Conservation (phyloP, 2,113 vertebrate species). For the Pedionomus torquatus region DNA sequence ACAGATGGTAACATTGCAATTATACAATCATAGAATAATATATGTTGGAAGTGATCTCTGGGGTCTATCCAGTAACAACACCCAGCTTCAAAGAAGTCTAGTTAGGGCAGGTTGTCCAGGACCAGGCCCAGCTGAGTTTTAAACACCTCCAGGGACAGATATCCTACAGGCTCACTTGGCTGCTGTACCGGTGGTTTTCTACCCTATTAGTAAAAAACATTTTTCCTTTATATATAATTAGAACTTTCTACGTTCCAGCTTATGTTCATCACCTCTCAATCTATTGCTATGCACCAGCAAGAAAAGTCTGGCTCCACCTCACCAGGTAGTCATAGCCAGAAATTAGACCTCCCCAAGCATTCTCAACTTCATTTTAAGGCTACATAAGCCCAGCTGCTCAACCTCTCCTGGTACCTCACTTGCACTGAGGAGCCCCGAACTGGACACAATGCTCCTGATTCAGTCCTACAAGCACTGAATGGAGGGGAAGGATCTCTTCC, state of each 20-base stretch:
- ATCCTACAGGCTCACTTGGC: not conserved
- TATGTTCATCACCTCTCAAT: not conserved
- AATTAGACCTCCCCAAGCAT: not conserved
- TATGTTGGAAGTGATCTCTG: not conserved
- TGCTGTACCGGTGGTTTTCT: not conserved
- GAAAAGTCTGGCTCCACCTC: not conserved
- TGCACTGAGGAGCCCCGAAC: rapidly evolving
- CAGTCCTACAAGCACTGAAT: not conserved
- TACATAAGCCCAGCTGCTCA: not conserved
- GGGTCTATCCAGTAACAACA: not conserved
- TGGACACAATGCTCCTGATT: not conserved
- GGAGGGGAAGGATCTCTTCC: not conserved
- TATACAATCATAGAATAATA: not conserved
- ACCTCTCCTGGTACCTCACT: not conserved
- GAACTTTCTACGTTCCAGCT: not conserved
- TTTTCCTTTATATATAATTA: not conserved
- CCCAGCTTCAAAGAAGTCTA: not conserved
- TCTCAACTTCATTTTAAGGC: not conserved
- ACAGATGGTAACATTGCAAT: not conserved
- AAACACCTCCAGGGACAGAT: not conserved
- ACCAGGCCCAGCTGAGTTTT: not conserved
- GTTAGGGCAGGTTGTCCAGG: not conserved
- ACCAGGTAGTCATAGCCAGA: not conserved
- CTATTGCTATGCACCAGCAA: not conserved
- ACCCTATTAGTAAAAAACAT: rapidly evolving